phyloP scores from a whole-genome alignment of 2,113 vertebrate genomes.

The Spheniscus mendiculus region DNA sequence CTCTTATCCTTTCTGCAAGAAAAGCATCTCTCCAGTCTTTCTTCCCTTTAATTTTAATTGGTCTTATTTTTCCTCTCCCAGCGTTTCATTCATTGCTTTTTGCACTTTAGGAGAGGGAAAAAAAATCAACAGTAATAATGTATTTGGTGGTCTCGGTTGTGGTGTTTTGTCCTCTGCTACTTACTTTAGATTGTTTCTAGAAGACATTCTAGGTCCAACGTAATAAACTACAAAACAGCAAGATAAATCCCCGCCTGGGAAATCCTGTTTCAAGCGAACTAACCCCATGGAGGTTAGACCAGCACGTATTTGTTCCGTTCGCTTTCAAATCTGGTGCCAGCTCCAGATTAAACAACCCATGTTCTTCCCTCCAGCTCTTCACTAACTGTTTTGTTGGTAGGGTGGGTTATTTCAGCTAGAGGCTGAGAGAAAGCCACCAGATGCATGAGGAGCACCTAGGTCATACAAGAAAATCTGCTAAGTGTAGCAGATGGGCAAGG shows the following conservation, averaged over 20 bases:
- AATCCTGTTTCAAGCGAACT: not conserved
- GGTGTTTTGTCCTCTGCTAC: not conserved
- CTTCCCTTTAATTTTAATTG: not conserved
- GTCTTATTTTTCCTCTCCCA: not conserved
- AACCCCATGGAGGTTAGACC: not conserved
- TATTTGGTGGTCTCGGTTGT: not conserved
- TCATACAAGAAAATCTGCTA: not conserved
- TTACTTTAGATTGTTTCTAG: not conserved
- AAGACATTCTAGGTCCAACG: not conserved
- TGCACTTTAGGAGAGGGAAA: not conserved
- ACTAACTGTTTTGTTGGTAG: not conserved
- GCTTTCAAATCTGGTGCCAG: not conserved
- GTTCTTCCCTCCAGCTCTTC: not conserved
- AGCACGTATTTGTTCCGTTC: not conserved
- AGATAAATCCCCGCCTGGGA: not conserved
- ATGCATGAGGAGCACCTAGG: not conserved
- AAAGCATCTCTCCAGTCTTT: not conserved
- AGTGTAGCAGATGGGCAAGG: not conserved
- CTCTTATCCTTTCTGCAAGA: not conserved
- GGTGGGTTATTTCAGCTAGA: not conserved
- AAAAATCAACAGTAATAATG: not conserved
- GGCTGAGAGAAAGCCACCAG: not conserved
- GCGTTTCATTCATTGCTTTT: not conserved
- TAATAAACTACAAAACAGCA: not conserved
- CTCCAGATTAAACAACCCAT: not conserved